Conservation (phyloP, 2,888 invertebrate genomes). For the Hololepta plana region DNA sequence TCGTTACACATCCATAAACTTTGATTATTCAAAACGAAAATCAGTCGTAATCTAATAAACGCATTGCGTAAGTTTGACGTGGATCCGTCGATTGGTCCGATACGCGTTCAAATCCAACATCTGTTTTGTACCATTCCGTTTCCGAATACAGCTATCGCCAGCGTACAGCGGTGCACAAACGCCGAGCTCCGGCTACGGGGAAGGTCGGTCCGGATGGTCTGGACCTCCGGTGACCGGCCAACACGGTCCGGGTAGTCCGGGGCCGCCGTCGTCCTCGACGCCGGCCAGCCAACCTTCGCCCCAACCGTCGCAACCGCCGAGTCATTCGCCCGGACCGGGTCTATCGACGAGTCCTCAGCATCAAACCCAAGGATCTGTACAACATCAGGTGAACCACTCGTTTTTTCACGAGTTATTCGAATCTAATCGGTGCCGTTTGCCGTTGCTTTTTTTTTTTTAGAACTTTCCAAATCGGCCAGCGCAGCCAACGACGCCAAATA, state of each 20-base stretch:
- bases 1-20: no score
- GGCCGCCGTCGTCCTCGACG: conserved; percentile 19
- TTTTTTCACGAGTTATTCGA: background rate
- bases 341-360: conserved; percentile 38
- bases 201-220: conserved; percentile 22
- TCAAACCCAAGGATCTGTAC: conserved; percentile 26
- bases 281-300: conserved; percentile 26
- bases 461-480: conserved; percentile 53
- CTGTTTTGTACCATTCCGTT: conserved; percentile 2
- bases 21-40: no score
- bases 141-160: conserved; percentile 22
- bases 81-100: no score
- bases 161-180: conserved; percentile 22
- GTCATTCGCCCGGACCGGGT: conserved; percentile 32
- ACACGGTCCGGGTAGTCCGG: conserved; percentile 22
- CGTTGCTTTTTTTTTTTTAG: conserved; percentile 24
- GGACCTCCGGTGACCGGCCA: conserved; percentile 22
- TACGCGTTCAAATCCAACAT: no score
- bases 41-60: no score
- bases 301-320: conserved; percentile 24
- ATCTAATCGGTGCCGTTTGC: background rate
- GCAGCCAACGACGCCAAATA: conserved; percentile 59
- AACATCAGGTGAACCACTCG: conserved; percentile 16
- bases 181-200: conserved; percentile 23
- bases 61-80: no score